Evolutionary conservation across 2,888 invertebrate species (phyloP).

Genomic region (Meta bourneti): DNA sequence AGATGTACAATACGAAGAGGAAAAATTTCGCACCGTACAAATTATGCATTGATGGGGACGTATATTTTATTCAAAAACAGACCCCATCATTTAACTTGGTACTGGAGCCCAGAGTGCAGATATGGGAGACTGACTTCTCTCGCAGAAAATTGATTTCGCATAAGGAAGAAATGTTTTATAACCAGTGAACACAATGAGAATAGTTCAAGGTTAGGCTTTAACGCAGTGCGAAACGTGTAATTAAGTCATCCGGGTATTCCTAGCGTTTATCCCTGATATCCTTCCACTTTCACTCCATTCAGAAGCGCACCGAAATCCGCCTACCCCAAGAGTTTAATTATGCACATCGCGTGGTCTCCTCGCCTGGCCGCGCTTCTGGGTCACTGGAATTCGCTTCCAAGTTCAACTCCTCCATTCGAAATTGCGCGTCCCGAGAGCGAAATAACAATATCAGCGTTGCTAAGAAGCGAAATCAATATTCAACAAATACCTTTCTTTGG

Average conservation of each 20-base stretch:
- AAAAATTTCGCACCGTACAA: too few relatives aligned
- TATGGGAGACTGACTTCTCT: too few relatives aligned
- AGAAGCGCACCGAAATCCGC: background rate
- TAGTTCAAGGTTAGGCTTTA: background rate
- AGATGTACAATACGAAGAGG: too few relatives aligned
- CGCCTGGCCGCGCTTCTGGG: conserved; percentile 7
- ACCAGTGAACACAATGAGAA: too few relatives aligned
- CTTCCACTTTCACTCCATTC: background rate
- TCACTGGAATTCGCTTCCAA: conserved; percentile 10
- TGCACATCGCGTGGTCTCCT: background rate
- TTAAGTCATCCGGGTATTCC: background rate
- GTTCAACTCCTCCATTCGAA: background rate
- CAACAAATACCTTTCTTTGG: conserved; percentile 12
- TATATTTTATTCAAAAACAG: too few relatives aligned
- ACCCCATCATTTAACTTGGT: too few relatives aligned
- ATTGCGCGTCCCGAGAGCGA: background rate
- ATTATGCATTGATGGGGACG: too few relatives aligned
- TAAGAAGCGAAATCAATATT: conserved; percentile 26
- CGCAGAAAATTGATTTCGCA: too few relatives aligned
- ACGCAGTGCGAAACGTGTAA: background rate
- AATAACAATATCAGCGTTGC: conserved; percentile 15
- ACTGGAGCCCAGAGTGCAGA: too few relatives aligned
- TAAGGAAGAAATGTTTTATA: too few relatives aligned
- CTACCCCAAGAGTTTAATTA: background rate
- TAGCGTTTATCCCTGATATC: background rate